These are phyloP conservation scores for Cherax destructor DNA, from an alignment of 1,140 invertebrate genomes.

Conservation along the genomic window DNA sequence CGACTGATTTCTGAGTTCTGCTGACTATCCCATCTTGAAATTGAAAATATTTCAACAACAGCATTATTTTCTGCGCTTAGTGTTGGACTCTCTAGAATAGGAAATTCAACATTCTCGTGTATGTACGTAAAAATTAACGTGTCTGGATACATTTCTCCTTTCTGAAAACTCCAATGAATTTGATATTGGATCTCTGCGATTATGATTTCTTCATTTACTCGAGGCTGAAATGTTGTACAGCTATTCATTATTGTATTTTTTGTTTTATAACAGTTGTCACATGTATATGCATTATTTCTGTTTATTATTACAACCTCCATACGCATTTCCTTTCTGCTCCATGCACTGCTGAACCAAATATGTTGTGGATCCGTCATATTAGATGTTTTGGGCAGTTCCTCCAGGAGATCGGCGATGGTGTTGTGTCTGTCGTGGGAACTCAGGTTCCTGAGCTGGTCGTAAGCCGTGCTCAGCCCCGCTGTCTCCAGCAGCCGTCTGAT, in stretches of 20 bases:
- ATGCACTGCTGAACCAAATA: conserved; percentile 10
- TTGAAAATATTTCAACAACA: neutral
- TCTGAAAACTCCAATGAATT: neutral
- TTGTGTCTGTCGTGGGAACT: neutral
- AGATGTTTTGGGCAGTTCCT: neutral
- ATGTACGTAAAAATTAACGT: neutral
- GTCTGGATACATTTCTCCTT: neutral
- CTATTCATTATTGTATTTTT: neutral
- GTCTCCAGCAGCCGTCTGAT: conserved; percentile 18
- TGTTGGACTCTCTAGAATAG: neutral
- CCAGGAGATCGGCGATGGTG: conserved; percentile 6
- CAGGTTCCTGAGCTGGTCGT: neutral
- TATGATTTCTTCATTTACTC: neutral
- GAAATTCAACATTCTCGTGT: neutral
- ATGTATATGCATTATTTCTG: neutral
- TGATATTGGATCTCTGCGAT: neutral
- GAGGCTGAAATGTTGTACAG: neutral
- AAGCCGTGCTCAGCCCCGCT: conserved; percentile 32
- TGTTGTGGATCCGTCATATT: neutral
- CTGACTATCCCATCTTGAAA: conserved; percentile 7
- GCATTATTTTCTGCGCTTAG: neutral
- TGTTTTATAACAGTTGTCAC: neutral
- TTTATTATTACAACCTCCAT: neutral
- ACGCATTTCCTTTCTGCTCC: neutral
- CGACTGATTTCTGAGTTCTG: neutral